phyloP scores from a whole-genome alignment of 2,888 invertebrate species.

The Neoitamus cyanurus region DNA sequence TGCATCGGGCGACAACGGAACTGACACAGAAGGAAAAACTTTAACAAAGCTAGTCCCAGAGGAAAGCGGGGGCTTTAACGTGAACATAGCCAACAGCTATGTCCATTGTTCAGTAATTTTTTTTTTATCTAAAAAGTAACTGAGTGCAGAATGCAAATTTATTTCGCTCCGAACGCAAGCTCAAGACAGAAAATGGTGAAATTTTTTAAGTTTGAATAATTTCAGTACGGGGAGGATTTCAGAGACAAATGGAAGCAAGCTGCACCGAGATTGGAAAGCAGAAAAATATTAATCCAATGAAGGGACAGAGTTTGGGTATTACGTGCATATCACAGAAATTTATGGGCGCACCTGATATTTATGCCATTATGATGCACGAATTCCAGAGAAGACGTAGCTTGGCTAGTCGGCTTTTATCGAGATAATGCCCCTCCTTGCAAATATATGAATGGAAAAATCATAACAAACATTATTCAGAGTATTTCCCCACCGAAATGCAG shows the following conservation, averaged over 20 bases:
- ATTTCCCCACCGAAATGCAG: too few species aligned
- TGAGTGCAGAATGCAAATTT: conserved; percentile 34
- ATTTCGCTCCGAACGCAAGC: conserved; percentile 12
- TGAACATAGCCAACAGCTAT: not conserved
- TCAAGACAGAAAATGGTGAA: not conserved
- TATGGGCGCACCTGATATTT: not conserved
- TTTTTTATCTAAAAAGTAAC: conserved; percentile 38
- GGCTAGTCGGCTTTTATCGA: not conserved
- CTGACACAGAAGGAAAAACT: not conserved
- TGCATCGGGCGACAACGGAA: conserved; percentile 10
- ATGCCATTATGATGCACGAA: not conserved
- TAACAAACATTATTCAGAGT: too few species aligned
- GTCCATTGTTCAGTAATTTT: not conserved
- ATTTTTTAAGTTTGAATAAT: conserved; percentile 32
- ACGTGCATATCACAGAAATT: not conserved
- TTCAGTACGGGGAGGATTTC: not conserved
- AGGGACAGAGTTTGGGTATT: not conserved
- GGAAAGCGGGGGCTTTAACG: not conserved
- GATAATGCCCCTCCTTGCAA: not conserved
- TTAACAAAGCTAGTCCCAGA: conserved; percentile 11
- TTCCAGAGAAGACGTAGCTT: not conserved
- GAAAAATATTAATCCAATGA: not conserved
- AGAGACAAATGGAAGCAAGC: not conserved
- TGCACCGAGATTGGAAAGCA: not conserved
- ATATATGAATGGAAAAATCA: too few species aligned